Base-by-base conservation (phyloP, 2,888 invertebrate genomes). In the Phaedon cochleariae region DNA sequence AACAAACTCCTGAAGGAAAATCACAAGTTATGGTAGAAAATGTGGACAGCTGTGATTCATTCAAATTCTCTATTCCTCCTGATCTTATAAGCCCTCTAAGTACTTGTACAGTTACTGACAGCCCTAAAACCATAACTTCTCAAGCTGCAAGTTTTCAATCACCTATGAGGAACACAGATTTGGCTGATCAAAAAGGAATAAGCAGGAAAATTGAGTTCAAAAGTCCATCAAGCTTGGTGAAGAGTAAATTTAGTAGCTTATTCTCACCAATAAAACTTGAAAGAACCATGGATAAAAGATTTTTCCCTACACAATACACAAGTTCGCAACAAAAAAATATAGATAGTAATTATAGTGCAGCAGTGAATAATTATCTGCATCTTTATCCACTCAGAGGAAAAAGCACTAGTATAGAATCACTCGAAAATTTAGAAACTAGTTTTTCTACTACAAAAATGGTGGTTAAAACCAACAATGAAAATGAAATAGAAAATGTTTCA, bases 81-180 rank as follows among this genome's bases (percentile, higher is more conserved):
- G 45, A 46, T 49, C 26, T 64, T 31, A 22, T 70, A 34, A 70
- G 70, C 17, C 70, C 70, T 34, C 53, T 70, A 37, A 59, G 53
- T 12, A 22, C 64, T 2, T 52, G 41, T 3, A 12, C 67, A 34
- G n/a, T 46, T 29, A 68, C 57, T 9, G 59, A 37, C 29, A 66
- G 58, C 49, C 64, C 66, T 15, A 59, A 26, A 41, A 21, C 21
- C 4, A 53, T 29, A 7, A 53, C 10, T 31, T n/a, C 7, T 15
- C 53, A 2, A 34, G 1, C 29, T 53, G 22, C 21, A 52, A 6
- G 7, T 2, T 26, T 7, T 52, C 52, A 6, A 29, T 49, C 17
- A 18, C 9, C 22, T 15, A 34, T 34, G 10, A 34, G 12, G 12
- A 34, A 34, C 12, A 10, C 34, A 34, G n/a, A n/a, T 26, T 3